phyloP scores from a whole-genome alignment of 2,888 invertebrate species.

The Spodoptera picta region DNA sequence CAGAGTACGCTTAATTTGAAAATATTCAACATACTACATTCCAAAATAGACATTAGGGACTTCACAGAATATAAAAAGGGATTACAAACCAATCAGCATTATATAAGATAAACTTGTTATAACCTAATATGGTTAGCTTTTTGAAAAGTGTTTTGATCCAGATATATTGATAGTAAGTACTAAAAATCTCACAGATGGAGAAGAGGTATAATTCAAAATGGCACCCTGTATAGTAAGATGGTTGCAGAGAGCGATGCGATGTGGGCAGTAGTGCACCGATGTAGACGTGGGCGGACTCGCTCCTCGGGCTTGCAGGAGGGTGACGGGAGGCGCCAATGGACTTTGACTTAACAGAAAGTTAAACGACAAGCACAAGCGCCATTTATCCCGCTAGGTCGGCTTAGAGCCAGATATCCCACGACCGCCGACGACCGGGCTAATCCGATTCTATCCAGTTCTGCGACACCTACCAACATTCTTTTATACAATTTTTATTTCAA shows the following conservation, averaged over 20 bases:
- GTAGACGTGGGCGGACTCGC: slow-evolving; percentile 71
- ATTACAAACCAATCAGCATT: no score
- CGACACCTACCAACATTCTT: not conserved
- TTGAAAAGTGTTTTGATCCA: no score
- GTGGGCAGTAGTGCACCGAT: slow-evolving; percentile 54
- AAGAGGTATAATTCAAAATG: no score
- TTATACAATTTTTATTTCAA: slow-evolving; percentile 6
- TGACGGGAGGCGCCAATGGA: slow-evolving; percentile 55
- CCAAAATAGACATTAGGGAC: no score
- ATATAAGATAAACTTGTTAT: no score
- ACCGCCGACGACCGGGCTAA: not conserved
- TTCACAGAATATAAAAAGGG: no score
- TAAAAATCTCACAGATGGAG: no score
- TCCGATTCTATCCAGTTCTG: slow-evolving; percentile 7
- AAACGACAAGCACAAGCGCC: slow-evolving; percentile 29
- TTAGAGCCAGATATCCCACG: slow-evolving; percentile 8
- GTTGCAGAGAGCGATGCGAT: slow-evolving; percentile 2
- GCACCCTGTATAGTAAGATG: no score
- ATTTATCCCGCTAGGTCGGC: slow-evolving; percentile 23
- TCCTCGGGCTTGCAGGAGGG: slow-evolving; percentile 42
- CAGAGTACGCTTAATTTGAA: no score
- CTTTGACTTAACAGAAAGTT: slow-evolving; percentile 52
- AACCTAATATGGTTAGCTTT: no score
- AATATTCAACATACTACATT: no score
- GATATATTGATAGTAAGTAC: no score